Evolutionary conservation across 1,140 invertebrate genomes (phyloP).

Genomic region (Conus ventricosus): DNA sequence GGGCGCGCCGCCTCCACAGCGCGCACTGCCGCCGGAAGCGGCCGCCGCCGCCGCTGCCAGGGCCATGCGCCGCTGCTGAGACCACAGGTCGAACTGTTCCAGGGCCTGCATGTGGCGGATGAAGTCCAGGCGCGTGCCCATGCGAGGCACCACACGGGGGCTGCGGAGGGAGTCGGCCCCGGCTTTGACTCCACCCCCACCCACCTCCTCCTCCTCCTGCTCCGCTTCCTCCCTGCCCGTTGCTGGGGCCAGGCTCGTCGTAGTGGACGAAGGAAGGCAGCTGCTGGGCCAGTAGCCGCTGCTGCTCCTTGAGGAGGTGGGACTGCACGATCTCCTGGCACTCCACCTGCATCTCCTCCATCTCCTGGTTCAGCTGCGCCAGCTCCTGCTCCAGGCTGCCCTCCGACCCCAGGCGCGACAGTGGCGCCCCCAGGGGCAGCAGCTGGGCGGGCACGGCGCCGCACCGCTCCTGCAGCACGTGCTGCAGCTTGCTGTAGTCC

Average conservation of each 20-base stretch:
- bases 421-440: constrained; percentile 30
- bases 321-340: constrained; percentile 73
- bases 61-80: constrained; percentile 28
- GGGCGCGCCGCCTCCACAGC: not conserved
- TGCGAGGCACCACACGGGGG: constrained; percentile 72
- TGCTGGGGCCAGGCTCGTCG: not conserved
- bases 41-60: constrained; percentile 20
- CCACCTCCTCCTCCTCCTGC: not conserved
- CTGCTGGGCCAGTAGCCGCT: constrained; percentile 22
- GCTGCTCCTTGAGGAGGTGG: constrained; percentile 60
- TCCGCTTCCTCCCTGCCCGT: not conserved
- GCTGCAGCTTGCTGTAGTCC: constrained; percentile 66
- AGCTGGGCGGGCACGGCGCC: not conserved
- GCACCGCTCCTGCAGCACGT: constrained; percentile 65
- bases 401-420: constrained; percentile 65
- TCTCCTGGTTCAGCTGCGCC: constrained; percentile 77
- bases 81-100: constrained; percentile 41
- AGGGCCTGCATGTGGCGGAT: constrained; percentile 64
- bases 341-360: constrained; percentile 78
- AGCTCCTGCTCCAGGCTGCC: constrained; percentile 77
- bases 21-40: not conserved
- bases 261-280: not conserved
- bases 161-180: constrained; percentile 57
- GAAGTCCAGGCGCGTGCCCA: constrained; percentile 78
- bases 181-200: not conserved